phyloP scores from a whole-genome alignment of 1,140 invertebrate species.

The Trichonephila inaurata region DNA sequence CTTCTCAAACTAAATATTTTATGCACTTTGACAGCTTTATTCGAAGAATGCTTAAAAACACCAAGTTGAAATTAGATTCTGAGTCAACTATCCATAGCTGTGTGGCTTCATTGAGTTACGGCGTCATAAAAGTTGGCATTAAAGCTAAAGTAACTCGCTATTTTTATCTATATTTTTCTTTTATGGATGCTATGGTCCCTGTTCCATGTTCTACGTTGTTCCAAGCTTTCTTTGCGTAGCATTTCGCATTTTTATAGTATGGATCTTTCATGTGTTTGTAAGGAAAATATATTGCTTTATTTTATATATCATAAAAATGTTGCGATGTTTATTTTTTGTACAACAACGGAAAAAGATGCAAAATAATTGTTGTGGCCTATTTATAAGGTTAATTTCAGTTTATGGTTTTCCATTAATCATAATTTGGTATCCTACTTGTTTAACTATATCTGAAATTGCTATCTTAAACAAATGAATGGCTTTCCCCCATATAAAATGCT shows the following conservation, averaged over 20 bases:
- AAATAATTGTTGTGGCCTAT: background rate
- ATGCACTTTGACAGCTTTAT: constrained; percentile 60
- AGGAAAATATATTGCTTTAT: constrained; percentile 1
- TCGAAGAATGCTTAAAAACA: background rate
- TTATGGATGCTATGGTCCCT: constrained; percentile 7
- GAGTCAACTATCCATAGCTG: constrained; percentile 63
- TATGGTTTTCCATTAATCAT: too few species aligned
- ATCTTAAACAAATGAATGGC: too few species aligned
- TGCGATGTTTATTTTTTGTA: background rate
- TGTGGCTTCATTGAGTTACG: constrained; percentile 61
- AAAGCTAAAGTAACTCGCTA: constrained; percentile 37
- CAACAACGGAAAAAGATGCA: background rate
- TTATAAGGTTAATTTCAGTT: too few species aligned
- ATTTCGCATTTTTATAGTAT: constrained; percentile 2
- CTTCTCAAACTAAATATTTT: constrained; percentile 54
- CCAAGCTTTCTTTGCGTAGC: background rate
- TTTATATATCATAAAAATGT: constrained; percentile 11
- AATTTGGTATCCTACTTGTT: too few species aligned
- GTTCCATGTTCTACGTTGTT: background rate
- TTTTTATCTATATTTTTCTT: constrained; percentile 58
- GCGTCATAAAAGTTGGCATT: constrained; percentile 53
- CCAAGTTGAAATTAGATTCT: constrained; percentile 56
- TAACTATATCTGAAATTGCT: too few species aligned
- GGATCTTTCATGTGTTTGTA: background rate
- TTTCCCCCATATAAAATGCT: too few species aligned